Base-by-base conservation (phyloP, 2,113 vertebrate genomes). In the Pelecanus crispus region DNA sequence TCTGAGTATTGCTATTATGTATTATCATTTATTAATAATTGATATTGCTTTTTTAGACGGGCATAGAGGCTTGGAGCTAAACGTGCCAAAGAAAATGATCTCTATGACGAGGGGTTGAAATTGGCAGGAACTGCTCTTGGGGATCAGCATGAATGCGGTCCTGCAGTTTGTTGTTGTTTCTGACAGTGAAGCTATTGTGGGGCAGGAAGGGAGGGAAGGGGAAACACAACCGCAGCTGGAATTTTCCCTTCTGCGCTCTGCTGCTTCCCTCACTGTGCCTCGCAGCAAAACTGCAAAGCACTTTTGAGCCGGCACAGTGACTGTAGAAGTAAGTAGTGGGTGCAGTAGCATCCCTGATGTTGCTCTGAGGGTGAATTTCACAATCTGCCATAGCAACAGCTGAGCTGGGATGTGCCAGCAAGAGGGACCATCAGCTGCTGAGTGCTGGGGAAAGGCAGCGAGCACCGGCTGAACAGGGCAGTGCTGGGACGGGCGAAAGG, bases 1-100 rank as follows among this genome's bases (percentile, higher is more conserved):
- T 70, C 71, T 90, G 62, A 95, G 19, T 42, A 47, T 34, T 56
- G 31, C 49, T 81, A 61, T 92, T 91, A 88, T 93, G 56, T 52
- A 90, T 93, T 80, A 73, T 74, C 3, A 56, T 40, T 79, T 93
- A 52, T 95, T 87, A 94, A 80, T 96, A 93, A 95, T 95, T 81
- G n/a, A 97, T 78, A 53, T 3, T 82, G 63, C 28, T 73, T 93
- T 94, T 81, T 83, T 59, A 81, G 68, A 20, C 3, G 11, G 62
- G n/a, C 40, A 66, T 4, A 87, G n/a, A 9, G 67, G 25, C 67
- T 95, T 70, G 36, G 50, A 87, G 52, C 34, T 92, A 80, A 89
- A 78, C 25, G 40, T 58, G 13, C 71, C 34, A 45, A 42, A 73
- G 71, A 70, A 91, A 88, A 79, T 0, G 1, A 62, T 55, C 40